Evolutionary conservation across 2,888 invertebrate genomes (phyloP), one percentile per base, ranked within the genome.

Genomic region (Diarsia dahlii): DNA sequence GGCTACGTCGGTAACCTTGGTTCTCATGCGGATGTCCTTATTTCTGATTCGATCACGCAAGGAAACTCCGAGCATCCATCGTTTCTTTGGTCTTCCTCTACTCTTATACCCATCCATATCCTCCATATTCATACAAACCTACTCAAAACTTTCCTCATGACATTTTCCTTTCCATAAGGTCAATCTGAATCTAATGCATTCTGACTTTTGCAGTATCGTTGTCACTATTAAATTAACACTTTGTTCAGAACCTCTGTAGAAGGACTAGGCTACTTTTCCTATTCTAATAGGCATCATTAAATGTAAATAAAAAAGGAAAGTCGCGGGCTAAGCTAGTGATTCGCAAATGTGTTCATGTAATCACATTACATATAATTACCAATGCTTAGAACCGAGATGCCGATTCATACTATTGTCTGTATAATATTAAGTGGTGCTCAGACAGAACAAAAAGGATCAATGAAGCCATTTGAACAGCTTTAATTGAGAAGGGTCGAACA

Each of bases 351-450:
- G 52, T 68, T 74, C 58, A 71, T 54, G 28, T 46, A 50, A 28
- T 46, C 52, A 46, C 63, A 28, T 9, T 54, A 45, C 45, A 69
- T 20, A 73, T 84, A 86, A 86, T 81, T 81, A 63, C 63, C 39
- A 45, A 63, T 45, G 54, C 71, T 58, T 23, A 63, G 67, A 76
- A 78, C 78, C 45, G 56, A 74, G 67, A 74, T 23, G 39, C 39
- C n/a, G 15, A 75, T 78, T 34, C 63, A 67, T 56, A 52, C 52
- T n/a, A 52, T 65, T 84, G 60, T 66, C n/a, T 78, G 20, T 58
- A 3, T 73, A 54, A 52, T 67, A 67, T 73, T 23, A 82, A 63
- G 63, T 23, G 50, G 34, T 54, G 69, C 52, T 69, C 56, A 71
- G 70, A 84, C 34, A 46, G 18, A 63, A 69, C 46, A 65, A 64